phyloP scores from a whole-genome alignment of 2,113 vertebrate species.

The Leiothrix lutea region DNA sequence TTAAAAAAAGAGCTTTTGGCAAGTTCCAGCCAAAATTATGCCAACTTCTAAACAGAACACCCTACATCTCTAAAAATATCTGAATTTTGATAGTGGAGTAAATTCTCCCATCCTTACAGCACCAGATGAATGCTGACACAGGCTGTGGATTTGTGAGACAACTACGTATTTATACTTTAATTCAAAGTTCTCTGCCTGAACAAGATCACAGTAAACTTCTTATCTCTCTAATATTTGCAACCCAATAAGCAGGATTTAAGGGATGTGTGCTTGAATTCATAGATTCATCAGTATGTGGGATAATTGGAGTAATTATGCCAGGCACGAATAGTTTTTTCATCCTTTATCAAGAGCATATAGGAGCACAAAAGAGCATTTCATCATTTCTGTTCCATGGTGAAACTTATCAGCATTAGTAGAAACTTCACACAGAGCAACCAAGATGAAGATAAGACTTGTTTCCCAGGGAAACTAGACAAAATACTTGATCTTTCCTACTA shows the following conservation, averaged over 20 bases:
- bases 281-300: background rate
- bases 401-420: constrained; percentile 19
- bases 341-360: constrained; percentile 25
- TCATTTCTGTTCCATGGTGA: background rate
- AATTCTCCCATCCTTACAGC: background rate
- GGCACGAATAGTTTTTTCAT: background rate
- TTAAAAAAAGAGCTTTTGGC: background rate
- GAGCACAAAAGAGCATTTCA: constrained; percentile 8
- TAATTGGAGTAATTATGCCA: background rate
- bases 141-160: background rate
- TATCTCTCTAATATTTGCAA: background rate
- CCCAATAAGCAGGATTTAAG: background rate
- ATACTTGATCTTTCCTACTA: constrained; percentile 31
- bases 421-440: constrained; percentile 27
- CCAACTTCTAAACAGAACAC: background rate
- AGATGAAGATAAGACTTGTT: constrained; percentile 50
- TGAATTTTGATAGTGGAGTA: background rate
- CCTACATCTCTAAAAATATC: background rate
- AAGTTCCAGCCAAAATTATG: background rate
- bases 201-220: background rate
- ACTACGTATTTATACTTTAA: background rate
- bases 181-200: background rate
- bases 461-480: constrained; percentile 14
- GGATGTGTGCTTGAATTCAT: background rate
- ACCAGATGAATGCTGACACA: background rate